Conservation (phyloP, 2,113 vertebrate genomes). For the Nycticorax nycticorax region DNA sequence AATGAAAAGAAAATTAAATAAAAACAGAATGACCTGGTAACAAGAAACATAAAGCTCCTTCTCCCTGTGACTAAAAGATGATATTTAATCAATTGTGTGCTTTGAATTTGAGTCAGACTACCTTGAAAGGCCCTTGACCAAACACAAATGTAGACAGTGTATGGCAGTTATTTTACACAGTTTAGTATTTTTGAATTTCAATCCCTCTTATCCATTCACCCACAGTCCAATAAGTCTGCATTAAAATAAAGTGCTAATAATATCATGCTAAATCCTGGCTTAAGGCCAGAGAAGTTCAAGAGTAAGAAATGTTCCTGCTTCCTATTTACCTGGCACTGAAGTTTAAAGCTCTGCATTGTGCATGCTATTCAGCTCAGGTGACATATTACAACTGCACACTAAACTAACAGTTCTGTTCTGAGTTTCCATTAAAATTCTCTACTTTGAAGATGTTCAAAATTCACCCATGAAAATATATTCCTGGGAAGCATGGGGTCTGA, state of each 20-base stretch:
- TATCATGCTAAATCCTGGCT: conserved; percentile 14
- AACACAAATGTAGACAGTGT: not conserved
- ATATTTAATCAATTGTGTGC: not conserved
- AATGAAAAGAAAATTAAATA: conserved; percentile 7
- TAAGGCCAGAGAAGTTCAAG: conserved; percentile 35
- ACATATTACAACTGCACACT: conserved; percentile 11
- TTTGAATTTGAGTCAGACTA: not conserved
- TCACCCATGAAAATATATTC: not conserved
- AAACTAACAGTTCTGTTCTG: conserved; percentile 49
- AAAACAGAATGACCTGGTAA: conserved; percentile 25
- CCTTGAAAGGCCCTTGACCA: not conserved
- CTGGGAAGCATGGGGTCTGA: not conserved
- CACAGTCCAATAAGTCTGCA: not conserved
- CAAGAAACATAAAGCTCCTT: not conserved
- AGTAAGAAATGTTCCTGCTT: conserved; percentile 36
- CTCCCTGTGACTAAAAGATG: not conserved
- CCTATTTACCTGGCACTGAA: conserved; percentile 3
- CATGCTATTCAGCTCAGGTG: conserved; percentile 6
- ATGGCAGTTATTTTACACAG: not conserved
- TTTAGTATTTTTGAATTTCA: conserved; percentile 6
- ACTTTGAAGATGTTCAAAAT: conserved; percentile 26
- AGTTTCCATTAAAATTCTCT: conserved; percentile 37
- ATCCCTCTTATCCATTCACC: not conserved
- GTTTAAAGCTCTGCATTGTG: not conserved
- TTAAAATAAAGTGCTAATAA: conserved; percentile 39